These are phyloP conservation scores for Rhabdophis nuchalis DNA, from an alignment of 2,797 vertebrate species.

Conservation along the genomic window DNA sequence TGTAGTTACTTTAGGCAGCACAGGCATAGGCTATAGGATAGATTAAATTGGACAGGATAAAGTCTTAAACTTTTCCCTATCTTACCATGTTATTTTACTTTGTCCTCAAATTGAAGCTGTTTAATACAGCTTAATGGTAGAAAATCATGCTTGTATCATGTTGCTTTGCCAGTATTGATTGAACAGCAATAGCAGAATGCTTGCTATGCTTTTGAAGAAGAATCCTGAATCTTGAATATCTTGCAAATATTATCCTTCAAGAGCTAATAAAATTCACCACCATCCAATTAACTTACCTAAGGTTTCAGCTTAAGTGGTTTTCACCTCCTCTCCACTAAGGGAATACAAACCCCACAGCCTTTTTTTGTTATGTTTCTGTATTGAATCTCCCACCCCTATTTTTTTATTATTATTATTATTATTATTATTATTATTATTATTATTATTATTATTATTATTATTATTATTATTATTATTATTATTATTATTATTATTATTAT, in stretches of 20 bases:
- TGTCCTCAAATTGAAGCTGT: not conserved
- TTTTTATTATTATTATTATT: too few relatives aligned
- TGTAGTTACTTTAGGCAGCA: not conserved
- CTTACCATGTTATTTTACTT: not conserved
- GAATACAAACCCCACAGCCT: not conserved
- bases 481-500: too few relatives aligned
- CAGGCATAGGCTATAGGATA: not conserved
- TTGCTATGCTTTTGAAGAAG: not conserved
- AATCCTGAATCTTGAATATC: not conserved
- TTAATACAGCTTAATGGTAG: not conserved
- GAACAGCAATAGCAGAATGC: not conserved
- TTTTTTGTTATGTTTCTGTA: not conserved
- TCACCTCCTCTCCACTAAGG: not conserved
- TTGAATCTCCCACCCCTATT: not conserved
- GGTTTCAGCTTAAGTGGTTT: constrained; percentile 9
- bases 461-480: too few relatives aligned
- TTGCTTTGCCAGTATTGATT: not conserved
- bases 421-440: too few relatives aligned
- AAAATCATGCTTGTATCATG: not conserved
- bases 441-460: too few relatives aligned
- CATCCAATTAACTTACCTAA: constrained; percentile 1
- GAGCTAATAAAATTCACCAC: constrained; percentile 14
- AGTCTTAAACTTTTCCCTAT: not conserved
- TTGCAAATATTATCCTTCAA: constrained; percentile 12
- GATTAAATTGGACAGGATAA: not conserved